Evolutionary conservation across 2,797 vertebrate species (phyloP), one percentile per base, ranked within the genome.

Genomic region (Knipowitschia caucasica): DNA sequence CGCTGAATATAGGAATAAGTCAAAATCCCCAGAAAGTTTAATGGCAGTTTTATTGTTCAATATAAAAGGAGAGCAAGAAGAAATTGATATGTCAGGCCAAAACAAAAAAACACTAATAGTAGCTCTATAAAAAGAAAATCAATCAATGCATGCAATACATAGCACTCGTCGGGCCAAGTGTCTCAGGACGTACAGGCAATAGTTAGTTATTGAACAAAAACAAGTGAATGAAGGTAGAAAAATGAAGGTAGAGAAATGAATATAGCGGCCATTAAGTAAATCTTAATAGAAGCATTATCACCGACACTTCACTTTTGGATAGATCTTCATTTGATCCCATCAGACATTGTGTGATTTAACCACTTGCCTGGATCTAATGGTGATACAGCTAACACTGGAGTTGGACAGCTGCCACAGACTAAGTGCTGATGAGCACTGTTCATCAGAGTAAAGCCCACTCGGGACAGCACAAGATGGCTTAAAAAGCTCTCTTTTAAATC

Each of bases 21-120:
- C 80, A 78, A 26, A 67, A 69, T 64, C 58, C 51, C 55, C 57
- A 51, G 50, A 71, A 51, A 67, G 49, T 54, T 62, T 72, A 52
- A 69, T 66, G 63, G 59, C 47, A n/a, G 11, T 34, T 52, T 67
- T 73, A 66, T 69, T 45, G 54, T 65, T 69, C 51, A 56, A 72
- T 62, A 43, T 52, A 82, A 62, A 23, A 61, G 64, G 62, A 75
- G 75, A 54, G 64, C 47, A 25, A 35, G 63, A 53, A 69, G 62
- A 70, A 70, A 72, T 59, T 60, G 39, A 34, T 42, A 58, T 36
- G 46, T 42, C 23, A 51, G 3, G 21, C 69, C 40, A 66, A 69
- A 39, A 30, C 8, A 2, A 35, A 17, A 33, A 21, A 21, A 63
- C 33, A 58, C 38, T 53, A 68, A 66, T 65, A 17, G 44, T 17